A percentile compares a stretch with the other conserved stretches of the same genome.
These are phyloP conservation scores for Diacarnus erythraeanus DNA, from an alignment of 37 sponge, comb jelly and placozoan species.

Conservation along the genomic window DNA sequence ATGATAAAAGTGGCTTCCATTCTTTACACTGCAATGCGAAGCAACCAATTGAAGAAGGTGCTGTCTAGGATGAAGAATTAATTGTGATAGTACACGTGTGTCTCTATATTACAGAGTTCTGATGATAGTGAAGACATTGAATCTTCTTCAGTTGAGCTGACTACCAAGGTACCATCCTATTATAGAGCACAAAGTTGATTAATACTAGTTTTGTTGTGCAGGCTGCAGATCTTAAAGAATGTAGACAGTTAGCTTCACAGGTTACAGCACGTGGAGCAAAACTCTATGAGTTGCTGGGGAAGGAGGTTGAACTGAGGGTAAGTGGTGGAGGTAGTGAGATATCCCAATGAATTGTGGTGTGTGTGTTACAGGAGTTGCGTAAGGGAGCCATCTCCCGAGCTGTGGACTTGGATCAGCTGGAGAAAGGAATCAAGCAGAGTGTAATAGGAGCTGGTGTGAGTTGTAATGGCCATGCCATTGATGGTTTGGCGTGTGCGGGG, in stretches of 20 bases:
- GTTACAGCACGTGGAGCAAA: slow-evolving; percentile 90
- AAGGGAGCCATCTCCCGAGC: slow-evolving; percentile 66
- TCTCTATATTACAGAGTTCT: neutral
- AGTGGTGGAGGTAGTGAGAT: neutral
- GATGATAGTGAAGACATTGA: neutral
- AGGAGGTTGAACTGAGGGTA: slow-evolving; percentile 88
- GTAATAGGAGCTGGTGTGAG: slow-evolving; percentile 73
- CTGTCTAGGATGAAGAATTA: no score
- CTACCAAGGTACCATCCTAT: slow-evolving; percentile 8
- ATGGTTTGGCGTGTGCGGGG: neutral
- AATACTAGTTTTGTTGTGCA: neutral
- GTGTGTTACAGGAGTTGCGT: slow-evolving; percentile 53
- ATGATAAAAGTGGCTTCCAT: slow-evolving; percentile 87
- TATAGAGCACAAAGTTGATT: neutral
- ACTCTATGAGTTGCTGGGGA: slow-evolving; percentile 86
- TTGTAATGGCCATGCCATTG: no score
- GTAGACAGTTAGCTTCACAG: slow-evolving; percentile 92
- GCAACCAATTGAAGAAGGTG: slow-evolving; percentile 33
- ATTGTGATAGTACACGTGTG: no score
- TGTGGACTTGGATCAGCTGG: slow-evolving; percentile 87
- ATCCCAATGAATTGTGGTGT: neutral
- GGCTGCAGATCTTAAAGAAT: slow-evolving; percentile 75
- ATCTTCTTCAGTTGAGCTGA: slow-evolving; percentile 10
- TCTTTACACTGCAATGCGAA: slow-evolving; percentile 86
- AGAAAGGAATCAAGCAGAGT: slow-evolving; percentile 70